Percentiles rank a stretch among this genome's conserved stretches.
Conservation (phyloP, 1,140 invertebrate species). For the Cecropterus lyciades region DNA sequence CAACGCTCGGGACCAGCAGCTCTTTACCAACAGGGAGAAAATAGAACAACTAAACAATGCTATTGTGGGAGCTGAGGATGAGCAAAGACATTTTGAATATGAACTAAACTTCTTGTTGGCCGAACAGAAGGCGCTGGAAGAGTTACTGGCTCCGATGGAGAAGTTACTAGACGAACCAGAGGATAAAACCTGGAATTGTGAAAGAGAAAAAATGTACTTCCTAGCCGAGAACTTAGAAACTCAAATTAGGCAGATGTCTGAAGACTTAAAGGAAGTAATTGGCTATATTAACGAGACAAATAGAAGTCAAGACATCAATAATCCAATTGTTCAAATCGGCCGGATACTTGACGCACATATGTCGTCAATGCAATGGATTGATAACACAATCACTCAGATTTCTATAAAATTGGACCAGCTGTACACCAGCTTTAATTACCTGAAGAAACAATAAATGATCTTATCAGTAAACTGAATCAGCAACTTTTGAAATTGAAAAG, state of each 20-base stretch:
- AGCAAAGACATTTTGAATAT: constrained; percentile 95
- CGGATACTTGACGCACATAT: constrained; percentile 98
- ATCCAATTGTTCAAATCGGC: constrained; percentile 96
- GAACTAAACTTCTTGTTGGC: constrained; percentile 96
- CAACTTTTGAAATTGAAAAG: neutral
- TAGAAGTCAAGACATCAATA: constrained; percentile 91
- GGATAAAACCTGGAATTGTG: constrained; percentile 88
- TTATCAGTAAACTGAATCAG: constrained; percentile 60
- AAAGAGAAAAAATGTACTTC: constrained; percentile 93
- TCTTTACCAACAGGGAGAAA: constrained; percentile 96
- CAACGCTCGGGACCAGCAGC: constrained; percentile 96
- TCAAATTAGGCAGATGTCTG: constrained; percentile 96
- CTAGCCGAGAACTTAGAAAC: constrained; percentile 95
- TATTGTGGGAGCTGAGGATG: constrained; percentile 93
- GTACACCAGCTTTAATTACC: constrained; percentile 89
- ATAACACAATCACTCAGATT: constrained; percentile 89
- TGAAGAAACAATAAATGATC: too few relatives aligned
- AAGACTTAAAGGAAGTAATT: constrained; percentile 97
- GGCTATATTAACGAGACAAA: constrained; percentile 96
- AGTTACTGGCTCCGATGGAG: constrained; percentile 94
- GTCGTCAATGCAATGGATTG: constrained; percentile 97
- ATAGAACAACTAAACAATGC: constrained; percentile 94
- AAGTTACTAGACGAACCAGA: constrained; percentile 89
- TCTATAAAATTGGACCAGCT: constrained; percentile 93
- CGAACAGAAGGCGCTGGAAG: constrained; percentile 96